Base-by-base conservation (phyloP, 2,797 vertebrate genomes). In the Anguilla marmorata region DNA sequence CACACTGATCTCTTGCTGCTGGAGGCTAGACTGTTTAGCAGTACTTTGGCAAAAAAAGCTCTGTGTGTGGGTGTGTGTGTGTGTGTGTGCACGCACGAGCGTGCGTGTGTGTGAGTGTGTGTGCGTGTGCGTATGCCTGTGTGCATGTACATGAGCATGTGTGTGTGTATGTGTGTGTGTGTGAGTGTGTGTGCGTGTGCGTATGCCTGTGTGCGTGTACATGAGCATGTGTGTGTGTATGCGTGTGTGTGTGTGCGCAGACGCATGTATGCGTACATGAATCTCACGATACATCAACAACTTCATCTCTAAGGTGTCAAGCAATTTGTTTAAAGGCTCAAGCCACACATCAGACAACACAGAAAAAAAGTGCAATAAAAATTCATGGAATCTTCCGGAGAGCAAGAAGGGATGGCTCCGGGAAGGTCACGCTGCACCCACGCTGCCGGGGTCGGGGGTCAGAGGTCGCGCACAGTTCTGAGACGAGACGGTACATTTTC, bases 381-480 rank as follows among this genome's bases (percentile, higher is more conserved):
- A 97, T 96, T 96, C 96, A 96, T 96, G 93, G 96, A 95, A 96
- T 96, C 96, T 97, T 96, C 95, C 94, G 93, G 94, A 96, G 96
- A 96, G 96, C 92, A 95, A 96, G 96, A 95, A 95, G 95, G 88
- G 93, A 94, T 96, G 96, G 96, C 95, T 96, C 95, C 90, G 93
- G 95, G 96, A 96, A 96, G 96, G 96, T 97, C 96, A 96, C 95
- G 94, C 93, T 95, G 96, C 91, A 93, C 95, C 94, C 91, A 92
- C 93, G 95, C 93, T 92, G 52, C 58, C 37, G 89, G 92, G 96
- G 96, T 96, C 94, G 89, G 74, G 41, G 79, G 79, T 82, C 21
- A 87, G 89, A 92, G 96, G 96, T 95, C 91, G 94, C 86, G 89
- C 2, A 94, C 95, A 93, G 95, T 94, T 96, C 96, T 95, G 91